Evolutionary conservation across 2,113 vertebrate genomes (phyloP), one percentile per base, ranked within the genome.

Genomic region (Nothoprocta pentlandii): DNA sequence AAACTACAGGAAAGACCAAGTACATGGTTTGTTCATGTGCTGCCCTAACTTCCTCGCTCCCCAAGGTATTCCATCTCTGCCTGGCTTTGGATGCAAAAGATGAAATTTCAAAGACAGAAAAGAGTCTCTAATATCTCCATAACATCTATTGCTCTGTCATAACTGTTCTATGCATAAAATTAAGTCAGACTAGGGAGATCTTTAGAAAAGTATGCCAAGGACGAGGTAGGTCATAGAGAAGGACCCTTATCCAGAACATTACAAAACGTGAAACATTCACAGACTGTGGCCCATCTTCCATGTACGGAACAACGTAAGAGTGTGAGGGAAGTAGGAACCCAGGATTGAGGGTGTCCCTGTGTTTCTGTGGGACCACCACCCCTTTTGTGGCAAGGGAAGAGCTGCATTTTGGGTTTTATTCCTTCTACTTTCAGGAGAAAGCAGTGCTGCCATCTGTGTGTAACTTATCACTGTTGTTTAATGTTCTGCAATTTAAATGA

Each of bases 401-500:
- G 77, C 49, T 23, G 30, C 4, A 39, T 69, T 71, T 78, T 67
- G 34, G 16, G 54, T 10, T 41, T 2, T 9, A 39, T 4, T 7
- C 21, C 53, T 73, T 82, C 63, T 87, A 8, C 71, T 87, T 89
- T 85, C 59, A 82, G 75, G 6, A 82, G 39, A 51, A 87, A 80
- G 59, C 9, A 13, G 49, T 30, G 62, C 23, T 85, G 56, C n/a
- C 30, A 20, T 58, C 66, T 49, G 26, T 80, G 20, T 63, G 19
- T 59, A 91, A 93, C 78, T 28, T 78, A 64, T 17, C 32, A 61
- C 64, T 85, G 41, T 74, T 93, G 20, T 46, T 89, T 80, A 93
- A 71, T 79, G 56, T 77, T 87, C 70, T 77, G 14, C 68, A 94
- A 92, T 94, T 96, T 86, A 95, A 95, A 90, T 80, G 80, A 90